Evolutionary conservation across 2,797 vertebrate genomes (phyloP).

Genomic region (Heterohyrax brucei): DNA sequence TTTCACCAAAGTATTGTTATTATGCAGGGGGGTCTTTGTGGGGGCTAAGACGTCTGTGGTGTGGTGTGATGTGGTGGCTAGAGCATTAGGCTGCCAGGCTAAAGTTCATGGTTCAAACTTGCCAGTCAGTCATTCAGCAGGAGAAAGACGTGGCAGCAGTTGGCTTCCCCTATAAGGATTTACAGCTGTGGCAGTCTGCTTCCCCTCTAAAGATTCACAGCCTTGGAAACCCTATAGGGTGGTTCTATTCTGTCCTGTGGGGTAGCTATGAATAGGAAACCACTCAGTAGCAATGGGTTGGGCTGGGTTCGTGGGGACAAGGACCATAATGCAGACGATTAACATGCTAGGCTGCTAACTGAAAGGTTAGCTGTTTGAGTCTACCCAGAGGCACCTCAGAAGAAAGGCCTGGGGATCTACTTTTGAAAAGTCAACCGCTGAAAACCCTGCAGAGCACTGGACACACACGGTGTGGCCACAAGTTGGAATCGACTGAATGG

Average conservation of each 20-base stretch:
- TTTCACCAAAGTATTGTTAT: not conserved
- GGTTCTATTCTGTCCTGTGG: no score
- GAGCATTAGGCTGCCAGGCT: no score
- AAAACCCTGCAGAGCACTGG: not conserved
- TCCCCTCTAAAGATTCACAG: no score
- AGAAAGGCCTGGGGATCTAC: not conserved
- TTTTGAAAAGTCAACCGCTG: not conserved
- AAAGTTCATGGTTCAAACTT: no score
- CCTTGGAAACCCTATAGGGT: no score
- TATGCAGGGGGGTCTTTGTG: not conserved
- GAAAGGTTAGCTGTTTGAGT: not conserved
- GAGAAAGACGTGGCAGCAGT: no score
- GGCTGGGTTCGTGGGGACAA: not conserved
- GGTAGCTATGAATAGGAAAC: no score
- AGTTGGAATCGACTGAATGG: not conserved
- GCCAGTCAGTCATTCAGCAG: no score
- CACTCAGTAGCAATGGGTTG: no score
- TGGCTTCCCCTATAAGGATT: no score
- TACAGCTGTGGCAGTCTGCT: no score
- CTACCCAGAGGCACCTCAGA: not conserved
- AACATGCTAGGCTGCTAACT: not conserved
- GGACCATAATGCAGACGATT: not conserved
- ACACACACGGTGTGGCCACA: not conserved
- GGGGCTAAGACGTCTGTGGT: not conserved
- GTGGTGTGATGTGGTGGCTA: no score